Base-by-base conservation (phyloP, 1,140 invertebrate genomes). In the Hormaphis cornu region DNA sequence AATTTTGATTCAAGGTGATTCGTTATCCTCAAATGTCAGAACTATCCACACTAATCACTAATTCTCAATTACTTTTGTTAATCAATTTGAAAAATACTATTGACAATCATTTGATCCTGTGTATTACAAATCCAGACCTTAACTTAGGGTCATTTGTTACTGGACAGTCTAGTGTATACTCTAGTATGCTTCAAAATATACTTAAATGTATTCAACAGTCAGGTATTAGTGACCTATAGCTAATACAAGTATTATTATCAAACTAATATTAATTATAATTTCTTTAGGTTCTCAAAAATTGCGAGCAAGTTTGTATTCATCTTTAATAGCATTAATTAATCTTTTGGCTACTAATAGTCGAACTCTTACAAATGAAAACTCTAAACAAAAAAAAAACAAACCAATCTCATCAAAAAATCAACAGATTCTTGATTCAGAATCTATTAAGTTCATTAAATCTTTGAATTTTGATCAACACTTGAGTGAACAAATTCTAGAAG, bases 401-500 rank as follows among this genome's bases (percentile, higher is more conserved):
- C 12, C 66, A 48, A 24, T 24, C 2, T 24, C 16, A 20, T 18
- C 53, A 18, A 50, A 7, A 7, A 6, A 30, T 20, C 58, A 52
- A 42, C 58, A 30, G 2, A 61, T 59, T 56, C 50, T 56, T 58
- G 69, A 59, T 58, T 70, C 44, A 6, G 58, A 58, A 30, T 59
- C 69, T 52, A 52, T 52, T 42, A 61, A 71, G 14, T 61, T 71
- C 22, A 52, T 61, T 81, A 58, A 81, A 79, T 73, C 75, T 82
- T 30, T 79, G 86, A 71, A 83, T 87, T 0, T 83, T 89, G 44
- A 79, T 83, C 1, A 80, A 82, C 5, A 93, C 90, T 75, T 89
- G 90, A 0, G 61, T 20, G 88, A 93, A 69, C 86, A 87, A 75
- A 78, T 95, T 16, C 87, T 93, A 76, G 87, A 90, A 73, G 85